Evolutionary conservation across 2,113 vertebrate species (phyloP).

Genomic region (Eulemur macaco): DNA sequence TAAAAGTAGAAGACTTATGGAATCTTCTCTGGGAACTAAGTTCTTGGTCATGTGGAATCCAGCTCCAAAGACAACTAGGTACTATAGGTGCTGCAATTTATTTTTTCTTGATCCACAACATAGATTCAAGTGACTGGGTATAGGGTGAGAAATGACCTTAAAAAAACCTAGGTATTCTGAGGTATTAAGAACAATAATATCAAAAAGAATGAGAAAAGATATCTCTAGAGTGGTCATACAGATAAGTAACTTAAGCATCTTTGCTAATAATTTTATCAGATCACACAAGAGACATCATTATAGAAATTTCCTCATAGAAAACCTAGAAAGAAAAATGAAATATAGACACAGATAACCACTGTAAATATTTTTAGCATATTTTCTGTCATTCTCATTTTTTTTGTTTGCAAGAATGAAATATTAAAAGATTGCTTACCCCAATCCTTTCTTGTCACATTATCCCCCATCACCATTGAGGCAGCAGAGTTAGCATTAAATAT

Average conservation of each 20-base stretch:
- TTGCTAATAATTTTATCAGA: background rate
- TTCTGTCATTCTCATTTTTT: constrained; percentile 4
- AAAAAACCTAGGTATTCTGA: background rate
- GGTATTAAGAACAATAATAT: background rate
- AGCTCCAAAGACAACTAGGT: background rate
- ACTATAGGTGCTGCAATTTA: background rate
- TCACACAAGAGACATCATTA: background rate
- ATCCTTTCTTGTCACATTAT: background rate
- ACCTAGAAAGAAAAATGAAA: background rate
- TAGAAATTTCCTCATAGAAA: background rate
- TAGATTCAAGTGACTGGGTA: background rate
- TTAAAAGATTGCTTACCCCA: background rate
- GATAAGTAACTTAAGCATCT: background rate
- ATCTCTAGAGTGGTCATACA: background rate
- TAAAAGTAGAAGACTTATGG: background rate
- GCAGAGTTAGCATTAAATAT: background rate
- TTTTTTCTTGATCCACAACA: background rate
- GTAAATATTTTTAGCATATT: background rate
- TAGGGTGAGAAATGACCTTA: background rate
- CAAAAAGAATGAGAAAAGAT: background rate
- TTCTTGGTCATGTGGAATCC: background rate
- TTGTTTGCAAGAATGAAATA: background rate
- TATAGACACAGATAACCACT: background rate
- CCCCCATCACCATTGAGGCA: background rate
- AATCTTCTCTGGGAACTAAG: background rate